Evolutionary conservation across 2,113 vertebrate species (phyloP).

Genomic region (Romanogobio albipinnatus): DNA sequence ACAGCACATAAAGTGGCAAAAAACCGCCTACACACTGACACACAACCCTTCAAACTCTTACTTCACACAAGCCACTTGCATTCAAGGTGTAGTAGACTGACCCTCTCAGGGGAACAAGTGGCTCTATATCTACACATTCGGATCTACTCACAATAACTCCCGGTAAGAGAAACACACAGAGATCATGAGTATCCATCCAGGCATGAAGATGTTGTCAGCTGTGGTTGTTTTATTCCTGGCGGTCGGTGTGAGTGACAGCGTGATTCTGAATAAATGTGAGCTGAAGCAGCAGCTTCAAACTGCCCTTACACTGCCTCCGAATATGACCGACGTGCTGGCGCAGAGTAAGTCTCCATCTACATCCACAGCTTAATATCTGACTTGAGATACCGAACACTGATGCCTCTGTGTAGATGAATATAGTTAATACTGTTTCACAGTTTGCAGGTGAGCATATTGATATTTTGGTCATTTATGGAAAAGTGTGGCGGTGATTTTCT

Average conservation of each 20-base stretch:
- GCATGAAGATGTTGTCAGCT: conserved; percentile 3
- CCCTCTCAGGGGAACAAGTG: conserved; percentile 14
- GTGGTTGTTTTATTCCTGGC: not conserved
- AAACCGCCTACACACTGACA: conserved; percentile 1
- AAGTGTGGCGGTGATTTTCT: too few species aligned
- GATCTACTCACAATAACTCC: not conserved
- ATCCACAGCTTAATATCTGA: not conserved
- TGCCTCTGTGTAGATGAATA: not conserved
- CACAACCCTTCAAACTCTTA: not conserved
- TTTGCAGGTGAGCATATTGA: not conserved
- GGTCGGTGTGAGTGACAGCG: not conserved
- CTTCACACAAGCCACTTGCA: not conserved
- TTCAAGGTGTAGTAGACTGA: too few species aligned
- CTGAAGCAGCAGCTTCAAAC: conserved; percentile 4
- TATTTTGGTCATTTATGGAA: not conserved
- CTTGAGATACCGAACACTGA: too few species aligned
- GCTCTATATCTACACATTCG: not conserved
- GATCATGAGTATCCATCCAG: not conserved
- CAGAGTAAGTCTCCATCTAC: conserved; percentile 40
- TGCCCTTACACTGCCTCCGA: not conserved
- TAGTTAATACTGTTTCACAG: not conserved
- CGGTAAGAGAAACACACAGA: not conserved
- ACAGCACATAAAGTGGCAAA: not conserved
- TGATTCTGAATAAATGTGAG: conserved; percentile 9
- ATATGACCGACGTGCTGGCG: not conserved